Conservation (phyloP, 2,113 vertebrate genomes). For the Sander lucioperca region DNA sequence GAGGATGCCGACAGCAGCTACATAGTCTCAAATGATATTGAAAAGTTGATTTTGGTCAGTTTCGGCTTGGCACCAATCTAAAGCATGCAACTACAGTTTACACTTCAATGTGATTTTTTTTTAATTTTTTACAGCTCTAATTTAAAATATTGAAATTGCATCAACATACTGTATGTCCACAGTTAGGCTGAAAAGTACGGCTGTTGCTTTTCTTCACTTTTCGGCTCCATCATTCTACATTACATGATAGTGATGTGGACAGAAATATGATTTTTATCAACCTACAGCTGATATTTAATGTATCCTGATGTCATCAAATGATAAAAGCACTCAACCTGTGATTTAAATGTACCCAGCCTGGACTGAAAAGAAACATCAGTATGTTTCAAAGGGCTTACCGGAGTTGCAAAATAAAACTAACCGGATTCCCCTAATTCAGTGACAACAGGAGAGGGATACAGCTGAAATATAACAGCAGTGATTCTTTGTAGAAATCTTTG, state of each 20-base stretch:
- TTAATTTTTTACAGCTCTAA: neutral
- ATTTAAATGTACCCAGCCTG: neutral
- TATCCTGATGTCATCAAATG: neutral
- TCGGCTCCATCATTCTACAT: neutral
- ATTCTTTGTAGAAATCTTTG: neutral
- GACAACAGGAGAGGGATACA: neutral
- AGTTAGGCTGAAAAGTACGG: neutral
- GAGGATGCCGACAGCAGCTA: neutral
- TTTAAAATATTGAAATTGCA: neutral
- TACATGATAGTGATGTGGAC: neutral
- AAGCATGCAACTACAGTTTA: neutral
- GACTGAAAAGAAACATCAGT: neutral
- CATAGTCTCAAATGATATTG: neutral
- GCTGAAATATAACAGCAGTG: conserved; percentile 9
- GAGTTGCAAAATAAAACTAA: neutral
- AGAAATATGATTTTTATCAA: neutral
- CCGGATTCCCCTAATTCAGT: neutral
- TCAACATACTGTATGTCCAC: neutral
- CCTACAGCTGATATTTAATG: neutral
- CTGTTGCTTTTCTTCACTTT: neutral
- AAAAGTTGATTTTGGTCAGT: neutral
- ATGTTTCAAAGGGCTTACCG: neutral
- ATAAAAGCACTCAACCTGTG: neutral
- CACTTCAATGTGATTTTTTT: neutral
- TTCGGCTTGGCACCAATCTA: neutral